Evolutionary conservation across 1,140 invertebrate species (phyloP).

Genomic region (Drosophila kurseongensis): DNA sequence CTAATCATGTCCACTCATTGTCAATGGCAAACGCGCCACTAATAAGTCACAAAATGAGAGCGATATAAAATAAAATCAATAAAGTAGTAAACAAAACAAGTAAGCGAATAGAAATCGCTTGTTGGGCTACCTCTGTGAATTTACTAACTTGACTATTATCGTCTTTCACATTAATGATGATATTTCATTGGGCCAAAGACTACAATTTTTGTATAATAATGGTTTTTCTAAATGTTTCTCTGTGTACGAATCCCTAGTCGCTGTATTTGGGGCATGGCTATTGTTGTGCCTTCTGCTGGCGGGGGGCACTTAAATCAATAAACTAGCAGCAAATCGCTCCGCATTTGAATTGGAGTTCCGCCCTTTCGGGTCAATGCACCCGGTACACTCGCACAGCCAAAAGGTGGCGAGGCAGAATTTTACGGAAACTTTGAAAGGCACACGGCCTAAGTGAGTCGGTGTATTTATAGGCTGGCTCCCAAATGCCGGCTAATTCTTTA

Average conservation of each 20-base stretch:
- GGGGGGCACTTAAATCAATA: constrained; percentile 79
- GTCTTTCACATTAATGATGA: neutral
- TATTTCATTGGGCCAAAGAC: too few relatives aligned
- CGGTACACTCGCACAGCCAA: constrained; percentile 45
- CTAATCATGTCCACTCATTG: neutral
- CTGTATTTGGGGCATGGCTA: constrained; percentile 74
- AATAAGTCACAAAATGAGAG: too few relatives aligned
- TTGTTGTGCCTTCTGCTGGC: constrained; percentile 55
- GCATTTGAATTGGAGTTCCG: constrained; percentile 71
- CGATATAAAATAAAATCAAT: neutral
- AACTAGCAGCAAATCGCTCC: constrained; percentile 67
- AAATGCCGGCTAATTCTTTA: constrained; percentile 75
- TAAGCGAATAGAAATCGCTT: neutral
- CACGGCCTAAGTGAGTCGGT: constrained; percentile 29
- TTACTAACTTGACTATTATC: neutral
- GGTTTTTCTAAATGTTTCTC: neutral
- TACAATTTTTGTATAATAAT: too few relatives aligned
- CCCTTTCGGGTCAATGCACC: constrained; percentile 76
- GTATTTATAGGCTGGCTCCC: constrained; percentile 65
- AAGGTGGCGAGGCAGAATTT: constrained; percentile 64
- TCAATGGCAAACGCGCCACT: neutral
- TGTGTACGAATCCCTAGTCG: constrained; percentile 59
- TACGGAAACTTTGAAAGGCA: constrained; percentile 52
- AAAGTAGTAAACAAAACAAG: neutral
- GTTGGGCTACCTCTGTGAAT: neutral